phyloP scores from a whole-genome alignment of 2,113 vertebrate species.

The Chlorodrepanis virens region DNA sequence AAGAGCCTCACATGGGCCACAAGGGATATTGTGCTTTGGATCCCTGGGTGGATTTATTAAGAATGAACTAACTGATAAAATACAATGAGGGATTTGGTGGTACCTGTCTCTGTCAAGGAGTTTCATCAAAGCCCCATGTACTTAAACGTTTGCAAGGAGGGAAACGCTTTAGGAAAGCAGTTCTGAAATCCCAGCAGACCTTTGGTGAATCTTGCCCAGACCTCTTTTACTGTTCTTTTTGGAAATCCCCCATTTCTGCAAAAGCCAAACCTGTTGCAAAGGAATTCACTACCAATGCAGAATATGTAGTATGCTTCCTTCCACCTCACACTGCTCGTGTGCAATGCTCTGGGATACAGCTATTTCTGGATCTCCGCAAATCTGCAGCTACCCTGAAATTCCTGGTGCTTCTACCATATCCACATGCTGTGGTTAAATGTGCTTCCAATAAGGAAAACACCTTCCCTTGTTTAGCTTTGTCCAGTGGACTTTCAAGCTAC shows the following conservation, averaged over 20 bases:
- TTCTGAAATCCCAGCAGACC: not conserved
- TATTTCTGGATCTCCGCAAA: not conserved
- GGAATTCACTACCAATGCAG: not conserved
- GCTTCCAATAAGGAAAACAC: not conserved
- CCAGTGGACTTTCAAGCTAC: not conserved
- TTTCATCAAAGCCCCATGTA: not conserved
- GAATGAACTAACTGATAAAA: not conserved
- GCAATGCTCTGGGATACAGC: not conserved
- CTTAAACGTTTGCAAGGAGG: not conserved
- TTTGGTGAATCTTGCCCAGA: not conserved
- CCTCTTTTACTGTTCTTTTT: not conserved
- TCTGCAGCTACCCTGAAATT: not conserved
- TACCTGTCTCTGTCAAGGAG: not conserved
- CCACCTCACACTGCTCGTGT: not conserved
- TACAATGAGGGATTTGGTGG: not conserved
- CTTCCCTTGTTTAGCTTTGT: not conserved
- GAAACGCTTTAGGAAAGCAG: not conserved
- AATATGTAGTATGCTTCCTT: not conserved
- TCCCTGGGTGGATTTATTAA: not conserved
- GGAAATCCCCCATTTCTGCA: not conserved
- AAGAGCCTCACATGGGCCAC: not conserved
- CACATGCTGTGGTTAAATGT: not conserved
- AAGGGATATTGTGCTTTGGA: not conserved
- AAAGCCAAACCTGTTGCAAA: constrained; percentile 1
- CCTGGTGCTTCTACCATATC: not conserved